Base-by-base conservation (phyloP, 2,797 vertebrate genomes). In the Hipposideros larvatus region DNA sequence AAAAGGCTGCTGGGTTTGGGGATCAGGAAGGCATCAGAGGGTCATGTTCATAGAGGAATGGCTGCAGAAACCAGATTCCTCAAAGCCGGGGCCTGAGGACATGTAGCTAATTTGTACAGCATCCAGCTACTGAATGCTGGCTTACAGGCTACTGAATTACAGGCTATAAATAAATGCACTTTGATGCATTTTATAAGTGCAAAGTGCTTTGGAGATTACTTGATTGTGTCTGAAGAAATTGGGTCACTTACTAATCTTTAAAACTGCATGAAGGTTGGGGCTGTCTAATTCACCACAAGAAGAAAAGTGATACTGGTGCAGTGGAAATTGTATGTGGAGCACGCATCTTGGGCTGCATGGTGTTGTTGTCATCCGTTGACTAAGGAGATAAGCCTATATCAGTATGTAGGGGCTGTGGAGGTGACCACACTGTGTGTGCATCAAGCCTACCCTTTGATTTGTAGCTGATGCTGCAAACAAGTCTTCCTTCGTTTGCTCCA, bases 171-270 rank as follows among this genome's bases (percentile, higher is more conserved):
- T 68, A 74, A 80, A 73, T 80, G 74, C 24, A 79, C 43, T 74
- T 92, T 46, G 85, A 70, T 90, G 43, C 66, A 59, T 37, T 68
- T 78, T 66, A 53, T 61, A 46, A 34, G 68, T 74, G 53, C 31
- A 86, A 55, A 86, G 18, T 82, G 28, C 74, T 85, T 80, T 74
- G 93, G 55, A 61, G 73, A 85, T 92, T 59, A 51, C 66, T 61
- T 95, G 59, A 80, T 46, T 28, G 15, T 75, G 41, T 78, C 55
- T 71, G 26, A 96, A 88, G 92, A 84, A 88, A 77, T 10, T 37
- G 55, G 63, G 75, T 90, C 80, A 53, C 34, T 80, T 74, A 75
- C 43, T 61, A 53, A 90, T 86, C 51, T 89, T 88, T 73, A 70
- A 90, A 89, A 48, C n/a, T 65, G 14, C 66, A 15, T 24, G 46